A percentile compares a stretch with the other conserved stretches of the same genome.
Evolutionary conservation across 1,140 invertebrate genomes (phyloP).

Genomic region (Procambarus virginalis): DNA sequence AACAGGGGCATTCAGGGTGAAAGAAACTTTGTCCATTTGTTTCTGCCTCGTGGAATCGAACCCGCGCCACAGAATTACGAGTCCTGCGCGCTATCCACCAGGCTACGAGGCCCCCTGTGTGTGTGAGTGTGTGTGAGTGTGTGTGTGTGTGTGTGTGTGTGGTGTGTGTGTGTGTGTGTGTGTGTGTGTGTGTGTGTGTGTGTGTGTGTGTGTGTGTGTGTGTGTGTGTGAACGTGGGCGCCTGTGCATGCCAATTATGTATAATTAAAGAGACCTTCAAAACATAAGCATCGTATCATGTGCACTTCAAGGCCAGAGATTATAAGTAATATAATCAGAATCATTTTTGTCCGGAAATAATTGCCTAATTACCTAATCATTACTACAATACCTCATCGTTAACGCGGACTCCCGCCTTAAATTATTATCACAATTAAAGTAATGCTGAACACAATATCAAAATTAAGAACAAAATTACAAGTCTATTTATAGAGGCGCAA

Average conservation of each 20-base stretch:
- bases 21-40: too few species aligned
- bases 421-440: constrained; percentile 51
- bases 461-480: not conserved
- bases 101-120: not conserved
- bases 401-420: constrained; percentile 42
- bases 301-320: constrained; percentile 55
- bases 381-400: constrained; percentile 33
- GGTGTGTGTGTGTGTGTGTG: constrained; percentile 29
- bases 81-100: too few species aligned
- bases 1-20: too few species aligned
- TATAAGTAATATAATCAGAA: constrained; percentile 54
- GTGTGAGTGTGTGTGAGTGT: constrained; percentile 13
- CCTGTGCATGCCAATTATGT: constrained; percentile 40
- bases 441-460: constrained; percentile 38
- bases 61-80: too few species aligned
- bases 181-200: constrained; percentile 36
- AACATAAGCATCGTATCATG: constrained; percentile 31
- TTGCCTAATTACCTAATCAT: constrained; percentile 53
- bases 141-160: not conserved
- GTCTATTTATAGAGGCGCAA: not conserved
- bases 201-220: not conserved
- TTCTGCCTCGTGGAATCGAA: too few species aligned
- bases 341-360: constrained; percentile 57
- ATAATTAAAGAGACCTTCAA: constrained; percentile 32
- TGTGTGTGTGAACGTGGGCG: constrained; percentile 6